These are phyloP conservation scores for Cercocebus atys DNA, from an alignment of 2,113 vertebrate species.

Conservation along the genomic window DNA sequence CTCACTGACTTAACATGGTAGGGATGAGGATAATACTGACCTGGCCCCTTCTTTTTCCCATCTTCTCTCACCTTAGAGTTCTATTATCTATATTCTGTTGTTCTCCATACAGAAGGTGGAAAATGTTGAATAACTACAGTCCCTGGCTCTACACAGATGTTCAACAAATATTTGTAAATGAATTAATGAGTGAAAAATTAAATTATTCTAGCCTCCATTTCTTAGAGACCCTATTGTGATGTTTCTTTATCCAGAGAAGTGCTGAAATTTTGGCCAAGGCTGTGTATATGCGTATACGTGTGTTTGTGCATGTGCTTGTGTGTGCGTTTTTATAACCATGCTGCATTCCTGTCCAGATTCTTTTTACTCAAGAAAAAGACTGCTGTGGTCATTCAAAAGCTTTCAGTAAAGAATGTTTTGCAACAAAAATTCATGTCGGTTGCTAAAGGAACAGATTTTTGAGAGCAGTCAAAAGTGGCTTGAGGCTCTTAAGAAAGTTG, in stretches of 20 bases:
- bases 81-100: neutral
- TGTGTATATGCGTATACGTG: neutral
- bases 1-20: neutral
- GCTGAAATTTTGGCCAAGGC: neutral
- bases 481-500: constrained; percentile 38
- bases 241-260: neutral
- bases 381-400: neutral
- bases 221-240: neutral
- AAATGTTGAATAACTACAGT: constrained; percentile 12
- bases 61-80: neutral
- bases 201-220: neutral
- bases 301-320: neutral
- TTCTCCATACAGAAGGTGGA: neutral
- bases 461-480: constrained; percentile 14
- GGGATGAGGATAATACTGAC: neutral
- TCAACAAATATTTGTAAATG: constrained; percentile 12
- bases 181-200: neutral
- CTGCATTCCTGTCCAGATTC: neutral
- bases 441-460: constrained; percentile 1
- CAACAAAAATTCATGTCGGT: neutral
- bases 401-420: constrained; percentile 36
- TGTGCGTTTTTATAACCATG: neutral
- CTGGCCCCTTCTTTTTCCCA: neutral
- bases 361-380: neutral
- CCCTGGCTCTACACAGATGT: neutral